These are phyloP conservation scores for Oncorhynchus tshawytscha DNA, from an alignment of 2,113 vertebrate genomes.

Conservation along the genomic window DNA sequence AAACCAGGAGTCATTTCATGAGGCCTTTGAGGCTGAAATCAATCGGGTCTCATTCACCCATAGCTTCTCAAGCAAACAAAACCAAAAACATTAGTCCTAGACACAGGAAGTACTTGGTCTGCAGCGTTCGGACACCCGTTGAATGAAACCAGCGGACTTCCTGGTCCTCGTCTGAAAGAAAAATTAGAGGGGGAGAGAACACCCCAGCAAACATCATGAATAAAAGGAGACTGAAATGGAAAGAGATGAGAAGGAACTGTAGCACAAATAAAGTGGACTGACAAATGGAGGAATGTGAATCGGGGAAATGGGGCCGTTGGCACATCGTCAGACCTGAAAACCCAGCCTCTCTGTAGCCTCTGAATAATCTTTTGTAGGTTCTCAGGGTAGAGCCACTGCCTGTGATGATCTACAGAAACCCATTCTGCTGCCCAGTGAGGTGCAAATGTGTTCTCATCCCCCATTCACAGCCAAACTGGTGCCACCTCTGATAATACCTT, in stretches of 20 bases:
- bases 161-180: constrained; percentile 49
- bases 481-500: constrained; percentile 11
- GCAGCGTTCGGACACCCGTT: not conserved
- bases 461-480: constrained; percentile 21
- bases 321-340: constrained; percentile 34
- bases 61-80: constrained; percentile 18
- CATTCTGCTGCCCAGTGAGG: constrained; percentile 36
- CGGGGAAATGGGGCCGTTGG: constrained; percentile 25
- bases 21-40: not conserved
- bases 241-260: constrained; percentile 22
- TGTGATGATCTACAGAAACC: constrained; percentile 35
- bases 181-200: not conserved
- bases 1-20: not conserved
- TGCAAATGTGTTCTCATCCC: constrained; percentile 31
- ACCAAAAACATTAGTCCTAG: constrained; percentile 21
- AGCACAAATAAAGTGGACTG: constrained; percentile 1
- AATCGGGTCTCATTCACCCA: not conserved
- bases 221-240: not conserved
- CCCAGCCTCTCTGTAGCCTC: not conserved
- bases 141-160: constrained; percentile 55
- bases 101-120: constrained; percentile 20
- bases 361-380: constrained; percentile 35
- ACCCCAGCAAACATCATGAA: not conserved
- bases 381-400: constrained; percentile 19
- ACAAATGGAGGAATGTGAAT: constrained; percentile 16